Base-by-base conservation (phyloP, 2,888 invertebrate genomes). In the Dendrolimus houi region DNA sequence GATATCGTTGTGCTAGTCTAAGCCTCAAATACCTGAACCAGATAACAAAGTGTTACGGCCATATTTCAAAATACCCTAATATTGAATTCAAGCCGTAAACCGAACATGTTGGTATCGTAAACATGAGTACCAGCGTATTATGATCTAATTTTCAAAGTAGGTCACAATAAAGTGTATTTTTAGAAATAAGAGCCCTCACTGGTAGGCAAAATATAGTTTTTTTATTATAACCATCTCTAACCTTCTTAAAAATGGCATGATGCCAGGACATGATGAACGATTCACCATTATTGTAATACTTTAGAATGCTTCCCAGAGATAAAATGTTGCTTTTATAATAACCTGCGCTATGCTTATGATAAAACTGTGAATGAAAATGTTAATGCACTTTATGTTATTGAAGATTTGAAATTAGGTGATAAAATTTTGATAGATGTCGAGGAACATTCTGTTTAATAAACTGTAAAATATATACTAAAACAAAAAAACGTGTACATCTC, bases 111-210 rank as follows among this genome's bases (percentile, higher is more conserved):
- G 60, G 41, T 59, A 57, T 56, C 54, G 56, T 56, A 60, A 55
- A 57, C 54, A 56, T 53, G 47, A 47, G 47, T 47, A 47, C 47
- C 12, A 2, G 47, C 10, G 47, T 10, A 47, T 47, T 47, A 47
- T 47, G 47, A 47, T 47, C 47, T 47, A 47, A 47, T 47, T 47
- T 12, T 47, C 58, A 59, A 82, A 79, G 70, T 77, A 68, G 84
- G 82, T 77, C 82, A 68, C 65, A 66, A 72, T 75, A 73, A 72
- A 73, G 72, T 64, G 62, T 63, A 73, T 79, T 77, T 79, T 76
- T 77, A 70, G 60, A 59, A 59, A 58, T 62, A 78, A 83, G 80
- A 78, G 81, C 80, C 69, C 77, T 79, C 69, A 65, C 58, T 68
- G 69, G 73, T 68, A 67, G 72, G 63, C 47, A 9, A 47, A 47